Percentiles rank a stretch among this genome's conserved stretches.
Evolutionary conservation across 2,888 invertebrate species (phyloP).

Genomic region (Boloria selene): DNA sequence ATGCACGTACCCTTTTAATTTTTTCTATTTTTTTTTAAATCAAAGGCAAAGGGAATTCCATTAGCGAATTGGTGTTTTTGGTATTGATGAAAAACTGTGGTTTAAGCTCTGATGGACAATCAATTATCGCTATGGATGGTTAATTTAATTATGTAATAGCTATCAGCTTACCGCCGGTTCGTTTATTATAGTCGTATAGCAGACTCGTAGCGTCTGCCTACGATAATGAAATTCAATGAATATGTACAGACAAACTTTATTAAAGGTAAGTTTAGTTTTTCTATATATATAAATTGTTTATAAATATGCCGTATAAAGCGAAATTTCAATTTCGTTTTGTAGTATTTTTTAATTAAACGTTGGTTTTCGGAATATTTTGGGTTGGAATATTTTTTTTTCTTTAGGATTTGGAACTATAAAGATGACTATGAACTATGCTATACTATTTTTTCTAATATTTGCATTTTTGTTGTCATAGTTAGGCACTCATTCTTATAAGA

Average conservation of each 20-base stretch:
- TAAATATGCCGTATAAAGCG: too few relatives aligned
- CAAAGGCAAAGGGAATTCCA: slow-evolving; percentile 69
- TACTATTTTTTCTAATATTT: too few relatives aligned
- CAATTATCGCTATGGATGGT: slow-evolving; percentile 42
- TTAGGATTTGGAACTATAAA: too few relatives aligned
- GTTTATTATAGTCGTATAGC: slow-evolving; percentile 14
- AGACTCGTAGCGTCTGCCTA: background rate
- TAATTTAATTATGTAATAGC: slow-evolving; percentile 40
- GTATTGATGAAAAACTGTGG: slow-evolving; percentile 43
- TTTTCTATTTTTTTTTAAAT: slow-evolving; percentile 52
- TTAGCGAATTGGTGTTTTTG: slow-evolving; percentile 67
- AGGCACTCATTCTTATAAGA: too few relatives aligned
- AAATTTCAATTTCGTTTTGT: too few relatives aligned
- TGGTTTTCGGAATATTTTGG: too few relatives aligned
- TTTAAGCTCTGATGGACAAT: slow-evolving; percentile 35
- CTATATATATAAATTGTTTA: background rate
- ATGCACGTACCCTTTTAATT: slow-evolving; percentile 69
- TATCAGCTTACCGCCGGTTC: slow-evolving; percentile 35
- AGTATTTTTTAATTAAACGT: too few relatives aligned
- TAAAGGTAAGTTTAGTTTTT: slow-evolving; percentile 8
- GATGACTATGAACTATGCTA: too few relatives aligned
- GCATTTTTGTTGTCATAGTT: too few relatives aligned
- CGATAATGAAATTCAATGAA: background rate
- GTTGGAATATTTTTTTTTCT: too few relatives aligned
- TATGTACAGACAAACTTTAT: background rate